A percentile compares a stretch with the other conserved stretches of the same genome.
Conservation (phyloP, 2,888 invertebrate species). For the Acanthopleura granulata region DNA sequence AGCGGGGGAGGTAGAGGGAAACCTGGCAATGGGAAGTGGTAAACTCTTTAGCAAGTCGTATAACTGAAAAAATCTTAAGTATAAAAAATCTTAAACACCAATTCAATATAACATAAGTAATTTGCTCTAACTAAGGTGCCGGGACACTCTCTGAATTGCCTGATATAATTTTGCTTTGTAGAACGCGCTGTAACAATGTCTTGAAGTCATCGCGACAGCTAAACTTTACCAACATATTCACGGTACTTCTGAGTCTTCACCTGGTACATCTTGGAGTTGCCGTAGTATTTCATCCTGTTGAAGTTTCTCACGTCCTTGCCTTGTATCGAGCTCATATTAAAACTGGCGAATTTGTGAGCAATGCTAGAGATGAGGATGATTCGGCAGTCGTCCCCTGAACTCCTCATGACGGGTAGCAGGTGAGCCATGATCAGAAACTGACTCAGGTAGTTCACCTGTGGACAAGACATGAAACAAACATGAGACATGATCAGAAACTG, state of each 20-base stretch:
- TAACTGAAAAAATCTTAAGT: too few relatives aligned
- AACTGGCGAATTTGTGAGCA: slow-evolving; percentile 34
- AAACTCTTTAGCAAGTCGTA: too few relatives aligned
- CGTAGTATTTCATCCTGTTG: slow-evolving; percentile 38
- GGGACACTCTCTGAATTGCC: too few relatives aligned
- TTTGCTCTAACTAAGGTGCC: too few relatives aligned
- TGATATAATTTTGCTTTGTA: too few relatives aligned
- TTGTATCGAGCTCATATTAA: slow-evolving; percentile 36
- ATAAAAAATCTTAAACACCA: too few relatives aligned
- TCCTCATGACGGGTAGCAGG: slow-evolving; percentile 43
- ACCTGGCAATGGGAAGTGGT: too few relatives aligned
- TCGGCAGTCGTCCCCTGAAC: slow-evolving; percentile 38
- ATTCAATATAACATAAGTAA: too few relatives aligned
- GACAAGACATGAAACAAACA: slow-evolving; percentile 17
- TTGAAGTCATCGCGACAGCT: too few relatives aligned
- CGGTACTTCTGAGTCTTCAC: slow-evolving; percentile 25
- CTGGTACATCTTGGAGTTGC: slow-evolving; percentile 49
- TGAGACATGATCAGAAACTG: slow-evolving; percentile 46
- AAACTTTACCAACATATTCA: too few relatives aligned
- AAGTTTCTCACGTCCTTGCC: slow-evolving; percentile 30
- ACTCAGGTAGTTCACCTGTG: slow-evolving; percentile 47
- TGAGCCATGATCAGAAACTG: slow-evolving; percentile 46
- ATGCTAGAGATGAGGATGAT: slow-evolving; percentile 47
- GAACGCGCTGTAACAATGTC: too few relatives aligned
- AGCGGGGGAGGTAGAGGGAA: too few relatives aligned